Evolutionary conservation across 1,140 invertebrate species (phyloP).

Genomic region (Orchestia grillus): DNA sequence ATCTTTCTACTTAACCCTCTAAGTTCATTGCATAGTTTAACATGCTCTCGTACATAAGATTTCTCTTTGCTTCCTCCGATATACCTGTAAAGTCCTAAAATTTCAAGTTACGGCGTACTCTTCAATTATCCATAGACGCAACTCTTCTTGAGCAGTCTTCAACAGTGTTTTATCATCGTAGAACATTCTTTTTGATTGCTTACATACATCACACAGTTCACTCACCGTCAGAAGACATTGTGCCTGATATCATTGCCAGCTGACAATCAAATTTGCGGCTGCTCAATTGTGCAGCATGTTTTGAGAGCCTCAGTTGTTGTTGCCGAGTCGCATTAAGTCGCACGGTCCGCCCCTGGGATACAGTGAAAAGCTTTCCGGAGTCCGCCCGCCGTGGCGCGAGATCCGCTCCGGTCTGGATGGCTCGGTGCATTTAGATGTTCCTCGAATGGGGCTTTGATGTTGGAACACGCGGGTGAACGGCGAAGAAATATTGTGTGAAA

Average conservation of each 20-base stretch:
- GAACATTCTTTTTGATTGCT: not conserved
- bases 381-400: not conserved
- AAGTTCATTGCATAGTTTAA: too few relatives aligned
- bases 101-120: too few relatives aligned
- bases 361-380: not conserved
- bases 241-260: not conserved
- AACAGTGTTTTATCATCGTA: not conserved
- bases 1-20: too few relatives aligned
- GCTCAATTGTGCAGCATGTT: not conserved
- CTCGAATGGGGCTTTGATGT: not conserved
- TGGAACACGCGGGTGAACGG: not conserved
- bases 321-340: not conserved
- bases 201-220: not conserved
- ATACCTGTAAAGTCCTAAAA: too few relatives aligned
- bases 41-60: too few relatives aligned
- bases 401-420: not conserved
- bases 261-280: not conserved
- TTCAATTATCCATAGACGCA: too few relatives aligned
- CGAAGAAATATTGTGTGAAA: not conserved
- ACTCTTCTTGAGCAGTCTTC: not conserved
- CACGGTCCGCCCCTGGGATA: not conserved
- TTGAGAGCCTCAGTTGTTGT: not conserved
- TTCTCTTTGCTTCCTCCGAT: too few relatives aligned
- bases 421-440: not conserved
- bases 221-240: not conserved